A percentile compares a stretch with the other conserved stretches of the same genome.
Conservation (phyloP, 1,140 invertebrate genomes). For the Zaprionus inermis region DNA sequence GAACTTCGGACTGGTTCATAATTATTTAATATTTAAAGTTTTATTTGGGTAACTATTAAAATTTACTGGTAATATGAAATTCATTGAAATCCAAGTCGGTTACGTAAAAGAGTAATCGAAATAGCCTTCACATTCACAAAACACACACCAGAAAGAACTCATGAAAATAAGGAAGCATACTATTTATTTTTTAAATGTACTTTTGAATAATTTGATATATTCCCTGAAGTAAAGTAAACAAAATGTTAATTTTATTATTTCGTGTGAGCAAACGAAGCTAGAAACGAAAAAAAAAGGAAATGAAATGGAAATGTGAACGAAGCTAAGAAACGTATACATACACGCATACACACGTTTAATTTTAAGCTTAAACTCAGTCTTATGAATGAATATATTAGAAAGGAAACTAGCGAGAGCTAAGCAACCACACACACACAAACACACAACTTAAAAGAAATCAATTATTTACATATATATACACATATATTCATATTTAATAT, state of each 20-base stretch:
- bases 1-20: conserved; percentile 30
- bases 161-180: conserved; percentile 41
- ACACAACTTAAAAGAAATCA: conserved; percentile 42
- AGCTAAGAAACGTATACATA: conserved; percentile 29
- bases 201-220: conserved; percentile 65
- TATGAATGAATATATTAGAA: conserved; percentile 73
- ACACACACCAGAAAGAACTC: conserved; percentile 22
- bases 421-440: conserved; percentile 36
- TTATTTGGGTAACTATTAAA: conserved; percentile 40
- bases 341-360: conserved; percentile 44
- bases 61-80: conserved; percentile 37
- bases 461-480: conserved; percentile 34
- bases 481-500: conserved; percentile 62
- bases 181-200: conserved; percentile 77
- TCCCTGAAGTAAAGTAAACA: conserved; percentile 55
- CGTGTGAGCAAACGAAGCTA: conserved; percentile 32
- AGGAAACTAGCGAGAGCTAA: conserved; percentile 68
- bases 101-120: conserved; percentile 7
- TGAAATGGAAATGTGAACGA: conserved; percentile 19
- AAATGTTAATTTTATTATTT: conserved; percentile 53
- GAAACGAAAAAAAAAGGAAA: conserved; percentile 32
- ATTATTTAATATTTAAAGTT: conserved; percentile 29
- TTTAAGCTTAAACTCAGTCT: conserved; percentile 70
- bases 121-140: conserved; percentile 5
- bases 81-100: conserved; percentile 8